phyloP scores from a whole-genome alignment of 1,140 invertebrate species.

The Archivesica marissinica region DNA sequence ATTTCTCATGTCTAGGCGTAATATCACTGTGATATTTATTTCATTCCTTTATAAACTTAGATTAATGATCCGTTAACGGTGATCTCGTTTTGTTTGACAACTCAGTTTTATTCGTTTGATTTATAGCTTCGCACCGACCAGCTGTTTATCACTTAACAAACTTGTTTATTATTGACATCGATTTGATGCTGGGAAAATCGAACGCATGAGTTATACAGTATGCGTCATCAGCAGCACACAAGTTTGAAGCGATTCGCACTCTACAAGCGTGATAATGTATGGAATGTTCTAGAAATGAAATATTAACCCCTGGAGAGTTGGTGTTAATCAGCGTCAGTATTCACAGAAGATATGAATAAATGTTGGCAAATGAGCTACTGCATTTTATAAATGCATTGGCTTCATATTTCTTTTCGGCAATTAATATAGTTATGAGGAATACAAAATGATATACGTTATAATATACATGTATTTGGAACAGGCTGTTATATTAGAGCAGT shows the following conservation, averaged over 20 bases:
- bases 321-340: neutral
- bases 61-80: constrained; percentile 23
- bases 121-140: constrained; percentile 41
- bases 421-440: too few species aligned
- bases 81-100: constrained; percentile 9
- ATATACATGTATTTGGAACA: too few species aligned
- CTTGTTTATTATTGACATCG: constrained; percentile 3
- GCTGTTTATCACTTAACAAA: constrained; percentile 31
- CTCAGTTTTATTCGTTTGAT: neutral
- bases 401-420: too few species aligned
- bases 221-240: too few species aligned
- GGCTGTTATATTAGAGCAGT: too few species aligned
- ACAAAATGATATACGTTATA: too few species aligned
- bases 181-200: constrained; percentile 17
- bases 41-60: constrained; percentile 2
- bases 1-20: neutral
- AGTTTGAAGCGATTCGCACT: neutral
- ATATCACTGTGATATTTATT: neutral
- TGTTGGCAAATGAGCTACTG: too few species aligned
- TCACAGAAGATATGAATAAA: too few species aligned
- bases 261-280: neutral
- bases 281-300: neutral
- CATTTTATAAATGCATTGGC: too few species aligned
- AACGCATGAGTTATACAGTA: neutral
- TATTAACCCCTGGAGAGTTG: neutral